phyloP scores from a whole-genome alignment of 2,113 vertebrate genomes.

The Microcebus murinus region DNA sequence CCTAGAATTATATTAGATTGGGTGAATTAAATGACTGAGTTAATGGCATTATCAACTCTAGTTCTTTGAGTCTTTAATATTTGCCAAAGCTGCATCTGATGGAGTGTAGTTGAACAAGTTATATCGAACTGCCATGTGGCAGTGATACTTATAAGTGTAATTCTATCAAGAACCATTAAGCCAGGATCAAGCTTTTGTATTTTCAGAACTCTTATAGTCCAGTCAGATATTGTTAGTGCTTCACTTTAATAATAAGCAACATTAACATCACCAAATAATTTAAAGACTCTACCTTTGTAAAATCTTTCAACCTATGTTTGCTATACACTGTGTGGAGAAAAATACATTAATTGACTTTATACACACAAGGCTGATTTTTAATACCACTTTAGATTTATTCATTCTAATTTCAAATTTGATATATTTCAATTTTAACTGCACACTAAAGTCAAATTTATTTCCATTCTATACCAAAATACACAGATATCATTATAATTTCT shows the following conservation, averaged over 20 bases:
- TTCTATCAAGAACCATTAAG: slow-evolving; percentile 1
- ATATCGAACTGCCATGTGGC: neutral
- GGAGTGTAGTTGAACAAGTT: neutral
- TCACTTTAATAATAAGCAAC: slow-evolving; percentile 30
- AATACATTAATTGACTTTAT: slow-evolving; percentile 7
- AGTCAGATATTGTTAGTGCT: neutral
- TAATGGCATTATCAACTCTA: neutral
- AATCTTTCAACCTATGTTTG: neutral
- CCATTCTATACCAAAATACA: neutral
- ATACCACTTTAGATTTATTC: neutral
- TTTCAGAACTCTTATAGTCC: neutral
- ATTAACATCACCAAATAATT: slow-evolving; percentile 5
- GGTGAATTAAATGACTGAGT: neutral
- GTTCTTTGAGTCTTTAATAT: neutral
- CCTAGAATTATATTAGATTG: slow-evolving; percentile 14
- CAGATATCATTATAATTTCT: neutral
- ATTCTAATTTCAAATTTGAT: slow-evolving; percentile 25
- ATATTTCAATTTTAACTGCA: neutral
- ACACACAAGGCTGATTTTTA: neutral
- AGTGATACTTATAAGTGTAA: neutral
- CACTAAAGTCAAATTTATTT: slow-evolving; percentile 17
- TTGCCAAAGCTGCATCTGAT: neutral
- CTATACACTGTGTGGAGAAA: neutral
- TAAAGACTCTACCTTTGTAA: slow-evolving; percentile 17
- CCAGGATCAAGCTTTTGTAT: slow-evolving; percentile 25